Base-by-base conservation (phyloP, 1,140 invertebrate genomes). In the Kradibia gibbosae region DNA sequence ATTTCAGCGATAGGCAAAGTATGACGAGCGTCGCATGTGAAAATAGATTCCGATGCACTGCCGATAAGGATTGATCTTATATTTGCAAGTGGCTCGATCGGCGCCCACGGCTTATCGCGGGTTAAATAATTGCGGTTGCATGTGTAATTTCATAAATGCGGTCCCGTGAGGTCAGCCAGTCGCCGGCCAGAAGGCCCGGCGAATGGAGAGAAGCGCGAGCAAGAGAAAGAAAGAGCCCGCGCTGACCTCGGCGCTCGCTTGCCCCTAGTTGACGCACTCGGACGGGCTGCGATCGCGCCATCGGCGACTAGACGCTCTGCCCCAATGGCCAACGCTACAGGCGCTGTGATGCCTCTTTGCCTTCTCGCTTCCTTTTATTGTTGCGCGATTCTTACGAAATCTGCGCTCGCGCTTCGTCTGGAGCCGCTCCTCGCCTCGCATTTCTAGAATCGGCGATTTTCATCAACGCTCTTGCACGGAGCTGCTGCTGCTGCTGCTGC, bases 201-300 rank as follows among this genome's bases (percentile, higher is more conserved):
- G 62, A 15, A 8, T 39, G 13, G 11, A 39, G 36, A 36, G 20
- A 65, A 20, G 13, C 17, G 50, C 22, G 50, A 8, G 50, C 3
- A 20, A 53, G 50, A 53, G 50, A 62, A 7, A 62, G 57, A 62
- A 1, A 5, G 22, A 60, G 55, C 45, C 45, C 8, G 50, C 50
- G 42, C 48, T 65, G 74, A 77, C 57, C 57, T 77, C 74, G 57
- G 15, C 0, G n/a, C 28, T 62, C 7, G 60, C 10, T 62, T 62
- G 60, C 60, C 62, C 62, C 39, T 20, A 25, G 74, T 76, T 76
- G 74, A 76, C 74, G 74, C 74, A 76, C 74, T 76, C 45, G 25
- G 22, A 31, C n/a, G 31, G 15, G 31, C 8, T 15, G 31, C 31
- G 34, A 65, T 65, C 62, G 57, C 28, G 1, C 57, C 22, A 65